These are phyloP conservation scores for Melitaea athalia DNA, from an alignment of 2,888 invertebrate genomes.

Conservation along the genomic window DNA sequence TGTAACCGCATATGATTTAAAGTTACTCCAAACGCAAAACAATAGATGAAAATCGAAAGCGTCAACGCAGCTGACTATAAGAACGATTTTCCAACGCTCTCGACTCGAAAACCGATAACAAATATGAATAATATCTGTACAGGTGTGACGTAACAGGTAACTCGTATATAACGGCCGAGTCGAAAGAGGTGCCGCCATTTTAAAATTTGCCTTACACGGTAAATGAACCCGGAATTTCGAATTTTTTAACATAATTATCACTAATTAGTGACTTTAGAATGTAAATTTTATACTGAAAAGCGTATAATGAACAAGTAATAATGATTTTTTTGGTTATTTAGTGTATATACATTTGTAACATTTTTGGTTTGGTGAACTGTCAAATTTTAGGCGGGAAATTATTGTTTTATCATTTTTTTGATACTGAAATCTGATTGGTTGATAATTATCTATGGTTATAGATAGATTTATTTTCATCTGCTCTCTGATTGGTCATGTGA, in stretches of 20 bases:
- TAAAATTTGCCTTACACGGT: constrained; percentile 51
- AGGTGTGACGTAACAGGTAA: constrained; percentile 76
- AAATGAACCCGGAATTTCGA: constrained; percentile 48
- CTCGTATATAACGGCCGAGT: constrained; percentile 71
- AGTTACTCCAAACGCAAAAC: constrained; percentile 40
- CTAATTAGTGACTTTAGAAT: constrained; percentile 46
- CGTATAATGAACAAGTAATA: not conserved
- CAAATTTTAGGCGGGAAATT: constrained; percentile 52
- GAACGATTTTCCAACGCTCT: constrained; percentile 50
- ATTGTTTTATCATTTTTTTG: constrained; percentile 40
- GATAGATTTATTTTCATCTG: constrained; percentile 52
- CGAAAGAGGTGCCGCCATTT: constrained; percentile 67
- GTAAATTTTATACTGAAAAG: not conserved
- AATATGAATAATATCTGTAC: constrained; percentile 63
- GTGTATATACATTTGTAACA: constrained; percentile 43
- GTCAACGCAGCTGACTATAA: constrained; percentile 41
- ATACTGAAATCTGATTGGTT: constrained; percentile 49
- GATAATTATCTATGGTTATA: constrained; percentile 43
- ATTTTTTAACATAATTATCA: constrained; percentile 54
- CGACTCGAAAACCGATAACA: constrained; percentile 58
- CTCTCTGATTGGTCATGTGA: constrained; percentile 76
- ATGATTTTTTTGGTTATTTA: constrained; percentile 20
- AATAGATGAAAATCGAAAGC: constrained; percentile 55
- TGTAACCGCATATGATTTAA: constrained; percentile 38
- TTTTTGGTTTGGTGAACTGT: constrained; percentile 45